Evolutionary conservation across 2,888 invertebrate species (phyloP).

Genomic region (Callimorpha dominula): DNA sequence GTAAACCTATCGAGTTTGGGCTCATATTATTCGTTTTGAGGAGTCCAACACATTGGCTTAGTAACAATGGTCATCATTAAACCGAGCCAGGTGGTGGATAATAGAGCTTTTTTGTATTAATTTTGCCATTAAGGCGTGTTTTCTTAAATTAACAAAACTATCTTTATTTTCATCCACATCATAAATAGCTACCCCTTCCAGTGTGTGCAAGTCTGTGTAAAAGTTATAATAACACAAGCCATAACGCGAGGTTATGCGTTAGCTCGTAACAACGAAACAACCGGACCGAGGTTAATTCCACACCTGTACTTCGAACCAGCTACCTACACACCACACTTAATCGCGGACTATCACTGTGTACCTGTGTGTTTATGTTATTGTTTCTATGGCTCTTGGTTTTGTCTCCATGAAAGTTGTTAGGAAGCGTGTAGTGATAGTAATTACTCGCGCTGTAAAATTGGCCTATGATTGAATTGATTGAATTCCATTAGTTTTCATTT

Average conservation of each 20-base stretch:
- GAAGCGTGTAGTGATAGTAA: background rate
- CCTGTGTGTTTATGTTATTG: slow-evolving; percentile 3
- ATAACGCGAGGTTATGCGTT: slow-evolving; percentile 77
- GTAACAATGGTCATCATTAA: too few species aligned
- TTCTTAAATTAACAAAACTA: too few species aligned
- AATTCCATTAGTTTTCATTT: too few species aligned
- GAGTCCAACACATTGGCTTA: too few species aligned
- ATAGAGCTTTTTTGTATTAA: too few species aligned
- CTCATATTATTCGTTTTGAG: too few species aligned
- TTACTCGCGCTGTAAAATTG: background rate
- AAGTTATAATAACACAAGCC: slow-evolving; percentile 81
- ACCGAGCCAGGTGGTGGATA: too few species aligned
- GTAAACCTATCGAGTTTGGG: too few species aligned
- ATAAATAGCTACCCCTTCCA: slow-evolving; percentile 51
- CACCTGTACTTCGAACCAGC: slow-evolving; percentile 71
- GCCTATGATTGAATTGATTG: too few species aligned
- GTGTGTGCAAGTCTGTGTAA: slow-evolving; percentile 26
- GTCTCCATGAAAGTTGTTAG: background rate
- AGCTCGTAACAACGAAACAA: slow-evolving; percentile 74
- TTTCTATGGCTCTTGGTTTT: background rate
- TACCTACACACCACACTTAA: slow-evolving; percentile 34
- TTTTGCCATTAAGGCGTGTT: too few species aligned
- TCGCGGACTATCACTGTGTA: slow-evolving; percentile 21
- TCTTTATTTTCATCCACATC: too few species aligned
- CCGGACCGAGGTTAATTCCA: slow-evolving; percentile 76